Conservation (phyloP, 1,140 invertebrate species). For the Eulimnadia texana region DNA sequence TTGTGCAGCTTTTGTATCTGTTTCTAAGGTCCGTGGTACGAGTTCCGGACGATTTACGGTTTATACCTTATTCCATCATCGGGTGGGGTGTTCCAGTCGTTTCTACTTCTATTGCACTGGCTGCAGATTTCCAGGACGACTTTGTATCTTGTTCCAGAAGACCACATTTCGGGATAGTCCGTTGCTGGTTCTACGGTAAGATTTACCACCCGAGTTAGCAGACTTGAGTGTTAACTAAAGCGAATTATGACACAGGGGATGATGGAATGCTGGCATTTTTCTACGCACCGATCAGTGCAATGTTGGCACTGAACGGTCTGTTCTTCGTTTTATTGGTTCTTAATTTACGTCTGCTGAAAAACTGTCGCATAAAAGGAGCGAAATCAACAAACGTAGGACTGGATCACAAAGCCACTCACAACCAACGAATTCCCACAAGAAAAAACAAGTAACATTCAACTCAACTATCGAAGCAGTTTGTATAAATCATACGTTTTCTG, state of each 20-base stretch:
- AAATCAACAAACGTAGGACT: no score
- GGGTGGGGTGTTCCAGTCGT: not conserved
- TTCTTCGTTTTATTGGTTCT: not conserved
- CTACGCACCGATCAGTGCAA: slow-evolving; percentile 1
- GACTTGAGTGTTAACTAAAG: not conserved
- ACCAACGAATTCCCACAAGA: not conserved
- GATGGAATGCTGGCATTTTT: slow-evolving; percentile 4
- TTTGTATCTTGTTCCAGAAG: not conserved
- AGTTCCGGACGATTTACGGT: slow-evolving; percentile 4
- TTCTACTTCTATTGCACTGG: not conserved
- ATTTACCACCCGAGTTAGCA: not conserved
- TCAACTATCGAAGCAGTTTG: not conserved
- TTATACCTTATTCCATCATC: slow-evolving; percentile 4
- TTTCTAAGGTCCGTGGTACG: not conserved
- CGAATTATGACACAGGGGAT: not conserved
- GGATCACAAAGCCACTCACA: not conserved
- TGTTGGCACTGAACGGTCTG: not conserved
- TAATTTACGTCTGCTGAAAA: not conserved
- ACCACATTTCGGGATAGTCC: not conserved
- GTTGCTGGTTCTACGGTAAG: slow-evolving; percentile 7
- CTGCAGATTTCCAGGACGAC: not conserved
- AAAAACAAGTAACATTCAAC: not conserved
- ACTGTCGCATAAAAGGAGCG: not conserved
- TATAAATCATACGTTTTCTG: not conserved
- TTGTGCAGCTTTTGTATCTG: not conserved